These are phyloP conservation scores for Pyrocephalus nanus DNA, from an alignment of 2,797 vertebrate species.

Conservation along the genomic window DNA sequence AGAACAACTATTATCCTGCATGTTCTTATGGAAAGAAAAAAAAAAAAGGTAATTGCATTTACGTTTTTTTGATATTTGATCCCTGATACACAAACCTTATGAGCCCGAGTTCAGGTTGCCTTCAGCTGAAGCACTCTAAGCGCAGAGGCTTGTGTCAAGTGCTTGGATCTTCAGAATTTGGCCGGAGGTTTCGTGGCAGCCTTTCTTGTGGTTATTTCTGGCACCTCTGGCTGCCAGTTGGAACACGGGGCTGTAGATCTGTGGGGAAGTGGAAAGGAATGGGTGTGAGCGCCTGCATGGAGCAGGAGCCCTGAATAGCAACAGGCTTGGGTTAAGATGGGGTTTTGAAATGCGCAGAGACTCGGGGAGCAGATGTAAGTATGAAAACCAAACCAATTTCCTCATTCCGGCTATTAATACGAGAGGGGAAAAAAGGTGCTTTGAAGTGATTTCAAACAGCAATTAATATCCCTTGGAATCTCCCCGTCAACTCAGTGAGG, in stretches of 20 bases:
- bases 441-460: conserved; percentile 49
- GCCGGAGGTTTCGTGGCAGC: conserved; percentile 14
- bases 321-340: background rate
- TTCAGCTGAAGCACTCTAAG: background rate
- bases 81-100: background rate
- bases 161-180: conserved; percentile 34
- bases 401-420: background rate
- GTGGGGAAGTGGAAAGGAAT: conserved; percentile 38
- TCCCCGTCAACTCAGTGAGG: background rate
- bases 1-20: background rate
- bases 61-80: background rate
- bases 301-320: conserved; percentile 41
- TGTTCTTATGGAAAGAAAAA: background rate
- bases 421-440: background rate
- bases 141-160: conserved; percentile 17
- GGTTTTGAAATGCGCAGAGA: background rate
- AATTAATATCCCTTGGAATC: conserved; percentile 21
- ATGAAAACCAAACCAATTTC: conserved; percentile 42
- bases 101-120: background rate
- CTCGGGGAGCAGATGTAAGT: conserved; percentile 21
- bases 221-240: conserved; percentile 40
- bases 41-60: background rate
- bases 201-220: conserved; percentile 67
- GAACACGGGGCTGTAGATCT: background rate
- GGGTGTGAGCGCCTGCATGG: background rate